These are phyloP conservation scores for Dolichoris vasculosae DNA, from an alignment of 1,140 invertebrate species.

Conservation along the genomic window DNA sequence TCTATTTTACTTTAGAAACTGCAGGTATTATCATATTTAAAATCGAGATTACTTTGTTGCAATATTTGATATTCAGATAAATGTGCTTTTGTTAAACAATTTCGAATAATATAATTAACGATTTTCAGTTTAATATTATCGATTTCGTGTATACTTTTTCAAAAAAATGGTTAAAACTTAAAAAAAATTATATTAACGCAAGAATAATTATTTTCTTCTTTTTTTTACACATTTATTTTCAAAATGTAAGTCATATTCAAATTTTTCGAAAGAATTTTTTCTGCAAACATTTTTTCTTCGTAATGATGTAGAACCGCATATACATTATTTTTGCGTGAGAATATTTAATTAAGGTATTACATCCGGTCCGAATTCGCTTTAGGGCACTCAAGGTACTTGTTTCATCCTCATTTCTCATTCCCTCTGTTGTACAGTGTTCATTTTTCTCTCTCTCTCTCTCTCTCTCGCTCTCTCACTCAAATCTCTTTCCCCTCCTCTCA, in stretches of 20 bases:
- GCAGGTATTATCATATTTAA: too few relatives aligned
- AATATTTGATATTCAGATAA: too few relatives aligned
- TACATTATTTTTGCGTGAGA: slow-evolving; percentile 19
- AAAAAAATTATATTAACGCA: too few relatives aligned
- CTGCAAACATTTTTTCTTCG: neutral
- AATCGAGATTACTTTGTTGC: too few relatives aligned
- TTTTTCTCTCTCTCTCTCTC: neutral
- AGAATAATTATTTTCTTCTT: too few relatives aligned
- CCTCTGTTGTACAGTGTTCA: neutral
- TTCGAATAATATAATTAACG: too few relatives aligned
- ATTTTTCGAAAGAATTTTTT: neutral
- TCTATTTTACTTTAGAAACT: too few relatives aligned
- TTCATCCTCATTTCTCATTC: neutral
- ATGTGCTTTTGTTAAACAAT: too few relatives aligned
- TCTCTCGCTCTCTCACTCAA: neutral
- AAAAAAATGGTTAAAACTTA: too few relatives aligned
- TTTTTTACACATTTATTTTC: too few relatives aligned
- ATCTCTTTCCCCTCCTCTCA: neutral
- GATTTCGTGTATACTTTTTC: too few relatives aligned
- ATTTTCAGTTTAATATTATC: too few relatives aligned
- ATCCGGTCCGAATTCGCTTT: slow-evolving; percentile 7
- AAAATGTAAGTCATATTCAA: neutral
- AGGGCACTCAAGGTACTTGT: neutral
- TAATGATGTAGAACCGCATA: neutral
- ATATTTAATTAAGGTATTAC: slow-evolving; percentile 46